Conservation (phyloP, 2,113 vertebrate species). For the Sarotherodon lohbergeri region DNA sequence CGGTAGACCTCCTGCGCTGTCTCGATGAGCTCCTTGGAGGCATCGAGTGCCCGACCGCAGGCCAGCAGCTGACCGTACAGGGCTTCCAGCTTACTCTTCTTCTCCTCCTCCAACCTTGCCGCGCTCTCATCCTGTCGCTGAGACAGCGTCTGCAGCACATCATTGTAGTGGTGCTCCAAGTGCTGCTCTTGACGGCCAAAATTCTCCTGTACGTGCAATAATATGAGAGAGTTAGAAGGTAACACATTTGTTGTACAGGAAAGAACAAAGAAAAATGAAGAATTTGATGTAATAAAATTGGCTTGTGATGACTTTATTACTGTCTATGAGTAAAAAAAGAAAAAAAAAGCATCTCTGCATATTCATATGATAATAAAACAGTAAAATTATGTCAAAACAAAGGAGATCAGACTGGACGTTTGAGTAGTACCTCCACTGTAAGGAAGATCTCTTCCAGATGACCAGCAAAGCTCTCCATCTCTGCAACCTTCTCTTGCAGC, state of each 20-base stretch:
- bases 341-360: not conserved
- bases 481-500: conserved; percentile 82
- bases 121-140: conserved; percentile 82
- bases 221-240: not conserved
- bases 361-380: not conserved
- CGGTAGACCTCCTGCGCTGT: conserved; percentile 79
- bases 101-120: conserved; percentile 80
- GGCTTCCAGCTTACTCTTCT: conserved; percentile 85
- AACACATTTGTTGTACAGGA: not conserved
- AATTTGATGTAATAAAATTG: not conserved
- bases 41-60: conserved; percentile 82
- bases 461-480: conserved; percentile 90
- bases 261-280: not conserved
- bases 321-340: not conserved
- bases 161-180: conserved; percentile 86
- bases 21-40: conserved; percentile 88
- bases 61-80: conserved; percentile 84
- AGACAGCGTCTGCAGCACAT: conserved; percentile 86
- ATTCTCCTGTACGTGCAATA: conserved; percentile 81
- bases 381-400: not conserved
- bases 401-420: not conserved
- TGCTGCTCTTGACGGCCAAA: conserved; percentile 91
- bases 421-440: conserved; percentile 83
- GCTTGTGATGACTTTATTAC: not conserved
- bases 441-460: conserved; percentile 97